Evolutionary conservation across 2,888 invertebrate species (phyloP).

Genomic region (Campopleginae sp.): DNA sequence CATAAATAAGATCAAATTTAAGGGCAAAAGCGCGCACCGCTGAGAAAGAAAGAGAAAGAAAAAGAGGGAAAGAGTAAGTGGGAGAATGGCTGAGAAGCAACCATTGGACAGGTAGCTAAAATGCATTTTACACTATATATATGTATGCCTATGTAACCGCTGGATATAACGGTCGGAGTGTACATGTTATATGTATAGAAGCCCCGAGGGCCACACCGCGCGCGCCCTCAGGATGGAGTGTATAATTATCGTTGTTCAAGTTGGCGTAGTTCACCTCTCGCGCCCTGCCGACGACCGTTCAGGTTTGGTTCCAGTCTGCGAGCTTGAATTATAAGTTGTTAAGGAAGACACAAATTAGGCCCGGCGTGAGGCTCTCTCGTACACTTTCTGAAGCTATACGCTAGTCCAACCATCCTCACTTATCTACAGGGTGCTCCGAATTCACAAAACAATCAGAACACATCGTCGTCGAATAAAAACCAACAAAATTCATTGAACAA

Average conservation of each 20-base stretch:
- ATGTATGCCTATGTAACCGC: background rate
- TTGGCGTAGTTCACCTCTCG: slow-evolving; percentile 76
- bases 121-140: slow-evolving; percentile 45
- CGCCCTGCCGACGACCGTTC: slow-evolving; percentile 71
- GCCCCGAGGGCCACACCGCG: slow-evolving; percentile 64
- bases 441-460: background rate
- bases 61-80: slow-evolving; percentile 34
- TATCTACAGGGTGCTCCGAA: slow-evolving; percentile 13
- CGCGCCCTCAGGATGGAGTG: slow-evolving; percentile 78
- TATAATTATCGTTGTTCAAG: slow-evolving; percentile 84
- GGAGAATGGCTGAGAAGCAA: slow-evolving; percentile 39
- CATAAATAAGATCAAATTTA: slow-evolving; percentile 83
- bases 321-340: slow-evolving; percentile 84
- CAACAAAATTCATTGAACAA: background rate
- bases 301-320: slow-evolving; percentile 84
- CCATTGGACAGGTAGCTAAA: slow-evolving; percentile 62
- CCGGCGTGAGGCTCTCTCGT: slow-evolving; percentile 61
- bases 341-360: slow-evolving; percentile 84
- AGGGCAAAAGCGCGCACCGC: slow-evolving; percentile 73
- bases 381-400: slow-evolving; percentile 32
- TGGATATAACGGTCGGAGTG: slow-evolving; percentile 39
- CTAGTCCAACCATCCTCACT: slow-evolving; percentile 25
- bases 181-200: slow-evolving; percentile 48
- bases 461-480: background rate
- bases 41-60: slow-evolving; percentile 16